Conservation (phyloP, 2,797 vertebrate genomes). For the Eleutherodactylus coqui region DNA sequence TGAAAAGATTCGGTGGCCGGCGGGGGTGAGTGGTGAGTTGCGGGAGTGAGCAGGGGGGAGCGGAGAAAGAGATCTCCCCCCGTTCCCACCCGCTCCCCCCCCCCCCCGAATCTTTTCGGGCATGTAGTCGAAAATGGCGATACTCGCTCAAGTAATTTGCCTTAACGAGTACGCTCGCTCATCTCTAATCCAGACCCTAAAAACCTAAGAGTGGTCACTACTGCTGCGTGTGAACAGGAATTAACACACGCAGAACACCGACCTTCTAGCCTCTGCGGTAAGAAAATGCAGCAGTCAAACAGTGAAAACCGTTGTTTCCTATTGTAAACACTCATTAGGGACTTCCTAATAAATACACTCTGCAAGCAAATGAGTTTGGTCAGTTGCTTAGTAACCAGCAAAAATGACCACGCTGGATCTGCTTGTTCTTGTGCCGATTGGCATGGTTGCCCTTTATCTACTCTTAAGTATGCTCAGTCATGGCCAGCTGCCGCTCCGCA, state of each 20-base stretch:
- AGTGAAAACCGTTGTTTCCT: neutral
- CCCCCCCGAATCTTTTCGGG: too few relatives aligned
- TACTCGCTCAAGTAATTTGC: too few relatives aligned
- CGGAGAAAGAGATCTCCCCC: too few relatives aligned
- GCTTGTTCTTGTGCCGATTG: neutral
- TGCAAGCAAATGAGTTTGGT: neutral
- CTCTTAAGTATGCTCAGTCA: neutral
- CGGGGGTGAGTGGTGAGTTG: too few relatives aligned
- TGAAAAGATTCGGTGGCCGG: too few relatives aligned
- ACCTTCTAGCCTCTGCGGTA: slow-evolving; percentile 1
- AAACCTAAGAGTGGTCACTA: neutral
- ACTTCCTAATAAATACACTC: slow-evolving; percentile 15
- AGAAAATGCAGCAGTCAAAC: slow-evolving; percentile 11
- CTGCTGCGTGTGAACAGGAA: neutral
- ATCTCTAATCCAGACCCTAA: neutral
- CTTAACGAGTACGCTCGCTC: too few relatives aligned
- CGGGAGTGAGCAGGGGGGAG: too few relatives aligned
- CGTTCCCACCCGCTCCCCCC: too few relatives aligned
- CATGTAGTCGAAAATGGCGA: too few relatives aligned
- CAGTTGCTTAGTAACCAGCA: neutral
- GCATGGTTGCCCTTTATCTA: neutral
- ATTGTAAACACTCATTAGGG: slow-evolving; percentile 18
- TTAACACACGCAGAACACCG: neutral
- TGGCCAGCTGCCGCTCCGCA: neutral
- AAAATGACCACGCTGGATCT: neutral